Base-by-base conservation (phyloP, 2,797 vertebrate species). In the Aldrovandia affinis region DNA sequence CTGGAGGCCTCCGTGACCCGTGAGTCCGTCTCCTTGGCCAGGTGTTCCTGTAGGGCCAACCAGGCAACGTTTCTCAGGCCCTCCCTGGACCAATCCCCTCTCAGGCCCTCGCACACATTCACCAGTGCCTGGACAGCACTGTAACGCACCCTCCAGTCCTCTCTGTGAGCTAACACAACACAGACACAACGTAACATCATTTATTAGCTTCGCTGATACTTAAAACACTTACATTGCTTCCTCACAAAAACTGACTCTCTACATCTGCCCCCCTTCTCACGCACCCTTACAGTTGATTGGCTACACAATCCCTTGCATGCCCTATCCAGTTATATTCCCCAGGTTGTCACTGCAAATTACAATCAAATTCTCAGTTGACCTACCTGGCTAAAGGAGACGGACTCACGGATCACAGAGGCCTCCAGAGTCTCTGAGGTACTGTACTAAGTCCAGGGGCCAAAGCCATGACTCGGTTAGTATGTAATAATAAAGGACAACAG, bases 91-190 rank as follows among this genome's bases (percentile, higher is more conserved):
- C 85, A 54, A 55, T 91, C 84, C 47, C 83, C 85, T 12, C 81
- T 68, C 63, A 91, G 87, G 70, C 92, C 91, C 85, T 70, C 36
- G 0, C 81, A 92, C 86, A 94, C 88, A 78, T 89, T 86, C 77
- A 87, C 86, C 89, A 94, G 83, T 85, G 90, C 93, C 80, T 90
- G 91, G 82, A 93, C 84, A 83, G 89, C 73, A 57, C 91, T 87
- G 47, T 88, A 93, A 36, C 88, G 90, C 87, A 90, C 88, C 82
- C 86, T 68, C 89, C 91, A 93, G 65, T 89, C 73, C 57, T 90
- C 83, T 3, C 89, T 80, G 18, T 92, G 63, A 90, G 81, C 92
- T 94, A 83, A 30, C 0, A 42, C 83, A 42, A 25, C 78, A 22
- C 15, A 73, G 28, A 73, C 50, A 83, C 15, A 8, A 25, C 61